Percentiles rank a stretch among this genome's conserved stretches.
Evolutionary conservation across 1,140 invertebrate species (phyloP).

Genomic region (Atta colombica): DNA sequence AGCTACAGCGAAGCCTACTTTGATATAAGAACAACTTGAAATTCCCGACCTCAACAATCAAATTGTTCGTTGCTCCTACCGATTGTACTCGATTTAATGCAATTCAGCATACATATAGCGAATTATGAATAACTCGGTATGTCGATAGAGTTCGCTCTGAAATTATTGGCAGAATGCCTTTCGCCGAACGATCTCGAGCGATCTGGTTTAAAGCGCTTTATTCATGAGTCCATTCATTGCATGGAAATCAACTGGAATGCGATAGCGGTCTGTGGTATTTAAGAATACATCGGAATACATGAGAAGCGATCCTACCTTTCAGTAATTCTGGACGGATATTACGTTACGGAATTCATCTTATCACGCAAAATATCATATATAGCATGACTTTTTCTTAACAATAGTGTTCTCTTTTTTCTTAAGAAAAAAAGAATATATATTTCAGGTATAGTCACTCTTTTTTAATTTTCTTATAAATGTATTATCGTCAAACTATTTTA

Average conservation of each 20-base stretch:
- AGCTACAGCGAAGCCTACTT: neutral
- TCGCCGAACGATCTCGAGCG: slow-evolving; percentile 6
- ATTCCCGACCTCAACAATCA: slow-evolving; percentile 9
- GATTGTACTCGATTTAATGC: slow-evolving; percentile 20
- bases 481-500: neutral
- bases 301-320: slow-evolving; percentile 37
- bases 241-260: slow-evolving; percentile 69
- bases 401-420: neutral
- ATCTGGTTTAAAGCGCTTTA: slow-evolving; percentile 64
- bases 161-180: slow-evolving; percentile 70
- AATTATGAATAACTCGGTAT: slow-evolving; percentile 51
- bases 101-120: slow-evolving; percentile 57
- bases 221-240: slow-evolving; percentile 70
- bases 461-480: neutral
- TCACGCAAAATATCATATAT: neutral
- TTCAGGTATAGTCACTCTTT: neutral
- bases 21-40: slow-evolving; percentile 14
- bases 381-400: neutral
- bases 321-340: slow-evolving; percentile 32
- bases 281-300: slow-evolving; percentile 52
- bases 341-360: neutral
- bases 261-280: slow-evolving; percentile 57
- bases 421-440: neutral
- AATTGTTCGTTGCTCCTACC: slow-evolving; percentile 31
- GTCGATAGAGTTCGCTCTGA: slow-evolving; percentile 48